These are phyloP conservation scores for Acomys russatus DNA, from an alignment of 2,797 vertebrate genomes.

Conservation along the genomic window DNA sequence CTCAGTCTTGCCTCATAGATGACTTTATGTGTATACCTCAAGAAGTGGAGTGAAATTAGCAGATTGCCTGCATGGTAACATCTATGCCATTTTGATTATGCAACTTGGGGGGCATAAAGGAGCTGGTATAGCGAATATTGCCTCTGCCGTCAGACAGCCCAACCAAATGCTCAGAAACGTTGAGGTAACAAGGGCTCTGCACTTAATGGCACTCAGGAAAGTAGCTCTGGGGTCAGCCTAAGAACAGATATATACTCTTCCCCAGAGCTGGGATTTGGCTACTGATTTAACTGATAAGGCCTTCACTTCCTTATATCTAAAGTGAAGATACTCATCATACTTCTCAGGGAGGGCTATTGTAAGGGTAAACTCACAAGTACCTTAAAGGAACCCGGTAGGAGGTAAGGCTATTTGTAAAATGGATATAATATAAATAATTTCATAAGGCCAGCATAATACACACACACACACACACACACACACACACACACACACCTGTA, in stretches of 20 bases:
- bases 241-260: background rate
- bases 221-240: background rate
- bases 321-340: background rate
- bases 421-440: background rate
- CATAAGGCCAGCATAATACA: background rate
- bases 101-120: background rate
- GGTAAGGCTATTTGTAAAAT: constrained; percentile 10
- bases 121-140: background rate
- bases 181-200: background rate
- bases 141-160: background rate
- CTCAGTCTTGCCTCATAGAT: background rate
- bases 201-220: background rate
- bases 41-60: constrained; percentile 22
- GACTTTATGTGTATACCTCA: background rate
- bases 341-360: background rate
- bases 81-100: background rate
- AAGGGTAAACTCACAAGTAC: background rate
- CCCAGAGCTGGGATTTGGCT: background rate
- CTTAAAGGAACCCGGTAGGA: background rate
- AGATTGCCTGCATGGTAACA: background rate
- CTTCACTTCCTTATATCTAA: background rate
- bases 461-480: background rate
- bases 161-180: no score
- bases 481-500: background rate
- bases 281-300: background rate